Conservation (phyloP, 2,888 invertebrate genomes). For the Mesorhabditis spiculigera region DNA sequence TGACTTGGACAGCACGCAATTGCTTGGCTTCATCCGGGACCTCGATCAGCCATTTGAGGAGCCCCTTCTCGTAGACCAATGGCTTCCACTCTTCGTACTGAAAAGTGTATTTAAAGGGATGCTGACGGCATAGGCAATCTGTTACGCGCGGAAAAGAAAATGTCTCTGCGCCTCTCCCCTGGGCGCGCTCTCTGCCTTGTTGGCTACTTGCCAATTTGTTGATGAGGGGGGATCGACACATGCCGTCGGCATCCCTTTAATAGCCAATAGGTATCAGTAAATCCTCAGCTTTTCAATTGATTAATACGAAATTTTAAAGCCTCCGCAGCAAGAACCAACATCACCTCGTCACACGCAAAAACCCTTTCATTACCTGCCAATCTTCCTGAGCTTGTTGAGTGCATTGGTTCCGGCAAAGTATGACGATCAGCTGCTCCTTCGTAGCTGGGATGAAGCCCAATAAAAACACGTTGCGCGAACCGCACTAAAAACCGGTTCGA, state of each 20-base stretch:
- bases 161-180: too few relatives aligned
- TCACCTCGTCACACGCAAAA: not conserved
- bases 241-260: too few relatives aligned
- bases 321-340: too few relatives aligned
- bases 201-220: too few relatives aligned
- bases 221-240: too few relatives aligned
- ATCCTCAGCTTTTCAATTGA: too few relatives aligned
- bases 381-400: not conserved
- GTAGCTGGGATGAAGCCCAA: constrained; percentile 98
- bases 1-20: constrained; percentile 87
- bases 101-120: not conserved
- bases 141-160: too few relatives aligned
- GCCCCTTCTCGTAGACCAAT: constrained; percentile 71
- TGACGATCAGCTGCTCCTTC: constrained; percentile 56
- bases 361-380: not conserved
- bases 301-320: too few relatives aligned
- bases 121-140: too few relatives aligned
- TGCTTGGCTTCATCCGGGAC: constrained; percentile 96
- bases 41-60: constrained; percentile 92
- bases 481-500: constrained; percentile 70
- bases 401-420: constrained; percentile 73
- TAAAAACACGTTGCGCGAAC: constrained; percentile 94
- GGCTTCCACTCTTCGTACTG: constrained; percentile 60
- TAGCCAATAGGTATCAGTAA: too few relatives aligned
- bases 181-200: too few relatives aligned